Conservation (phyloP, 2,797 vertebrate genomes). For the Paratrypauchen microcephalus region DNA sequence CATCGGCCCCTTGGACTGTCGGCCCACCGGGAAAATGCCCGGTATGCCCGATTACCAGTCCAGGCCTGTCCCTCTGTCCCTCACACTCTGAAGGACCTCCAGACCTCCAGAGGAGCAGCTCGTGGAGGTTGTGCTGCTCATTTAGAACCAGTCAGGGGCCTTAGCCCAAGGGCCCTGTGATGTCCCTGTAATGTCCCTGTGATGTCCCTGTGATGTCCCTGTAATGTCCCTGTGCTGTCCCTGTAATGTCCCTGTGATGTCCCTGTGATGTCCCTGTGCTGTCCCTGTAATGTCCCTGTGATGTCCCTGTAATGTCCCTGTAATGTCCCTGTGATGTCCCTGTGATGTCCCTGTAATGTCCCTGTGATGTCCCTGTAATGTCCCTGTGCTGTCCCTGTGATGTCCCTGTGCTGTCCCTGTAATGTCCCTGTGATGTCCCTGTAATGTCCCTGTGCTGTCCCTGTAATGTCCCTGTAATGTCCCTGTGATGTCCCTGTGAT, state of each 20-base stretch:
- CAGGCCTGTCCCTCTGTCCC: too few relatives aligned
- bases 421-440: conserved; percentile 47
- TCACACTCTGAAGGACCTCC: too few relatives aligned
- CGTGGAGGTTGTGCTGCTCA: too few relatives aligned
- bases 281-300: too few relatives aligned
- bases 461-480: conserved; percentile 30
- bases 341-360: conserved; percentile 5
- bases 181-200: background rate
- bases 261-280: too few relatives aligned
- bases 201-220: conserved; percentile 47
- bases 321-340: conserved; percentile 49
- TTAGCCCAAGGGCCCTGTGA: conserved; percentile 40
- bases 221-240: too few relatives aligned
- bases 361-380: conserved; percentile 34
- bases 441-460: conserved; percentile 14
- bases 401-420: background rate
- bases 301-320: conserved; percentile 4
- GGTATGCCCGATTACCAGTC: too few relatives aligned
- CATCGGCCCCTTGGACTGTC: too few relatives aligned
- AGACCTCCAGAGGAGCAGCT: too few relatives aligned
- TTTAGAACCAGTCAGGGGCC: background rate
- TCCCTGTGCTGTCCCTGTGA: conserved; percentile 48
- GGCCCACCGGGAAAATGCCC: too few relatives aligned
- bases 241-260: conserved; percentile 56
- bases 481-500: conserved; percentile 51